These are phyloP conservation scores for Zaprionus bogoriensis DNA, from an alignment of 2,888 invertebrate species.

Conservation along the genomic window DNA sequence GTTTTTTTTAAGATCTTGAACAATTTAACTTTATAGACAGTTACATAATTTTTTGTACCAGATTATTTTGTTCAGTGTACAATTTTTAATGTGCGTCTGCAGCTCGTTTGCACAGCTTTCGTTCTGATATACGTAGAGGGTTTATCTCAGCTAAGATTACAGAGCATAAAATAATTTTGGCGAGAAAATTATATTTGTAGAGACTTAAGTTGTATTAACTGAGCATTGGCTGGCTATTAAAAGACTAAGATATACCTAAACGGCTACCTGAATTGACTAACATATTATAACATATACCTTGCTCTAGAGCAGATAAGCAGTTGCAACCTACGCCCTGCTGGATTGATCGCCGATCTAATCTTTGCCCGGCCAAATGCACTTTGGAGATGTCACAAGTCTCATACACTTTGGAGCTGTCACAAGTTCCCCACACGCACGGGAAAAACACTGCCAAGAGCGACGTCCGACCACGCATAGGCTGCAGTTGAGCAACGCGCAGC, in stretches of 20 bases:
- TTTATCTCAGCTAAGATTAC: background rate
- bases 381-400: background rate
- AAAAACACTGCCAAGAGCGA: too few species aligned
- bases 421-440: too few species aligned
- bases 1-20: too few species aligned
- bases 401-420: background rate
- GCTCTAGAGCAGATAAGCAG: too few species aligned
- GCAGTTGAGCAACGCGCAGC: constrained; percentile 35
- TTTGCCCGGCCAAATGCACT: background rate
- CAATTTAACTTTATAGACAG: too few species aligned
- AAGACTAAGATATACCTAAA: background rate
- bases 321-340: background rate
- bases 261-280: too few species aligned
- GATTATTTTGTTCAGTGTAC: too few species aligned
- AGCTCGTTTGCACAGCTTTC: background rate
- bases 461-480: constrained; percentile 11
- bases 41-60: too few species aligned
- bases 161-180: background rate
- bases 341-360: background rate
- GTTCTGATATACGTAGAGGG: background rate
- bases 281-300: too few species aligned
- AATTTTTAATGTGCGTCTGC: background rate
- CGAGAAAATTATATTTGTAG: background rate
- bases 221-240: background rate
- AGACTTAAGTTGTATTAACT: background rate